Evolutionary conservation across 2,888 invertebrate species (phyloP).

Genomic region (Dynastes grantii): DNA sequence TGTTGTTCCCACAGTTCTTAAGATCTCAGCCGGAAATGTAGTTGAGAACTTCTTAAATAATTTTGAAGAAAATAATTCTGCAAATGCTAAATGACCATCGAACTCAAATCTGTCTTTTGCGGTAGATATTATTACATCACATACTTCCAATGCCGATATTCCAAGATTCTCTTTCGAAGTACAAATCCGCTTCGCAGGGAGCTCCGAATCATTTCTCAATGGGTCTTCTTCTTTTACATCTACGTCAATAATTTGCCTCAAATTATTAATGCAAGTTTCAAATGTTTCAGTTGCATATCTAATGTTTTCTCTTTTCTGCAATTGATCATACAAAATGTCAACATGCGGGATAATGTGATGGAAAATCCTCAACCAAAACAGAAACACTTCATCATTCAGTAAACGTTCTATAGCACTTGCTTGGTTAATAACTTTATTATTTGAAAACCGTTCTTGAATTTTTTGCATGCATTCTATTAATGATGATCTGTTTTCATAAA

Average conservation of each 20-base stretch:
- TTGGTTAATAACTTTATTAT: background rate
- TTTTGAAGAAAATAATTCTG: background rate
- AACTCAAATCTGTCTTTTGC: background rate
- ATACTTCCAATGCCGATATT: background rate
- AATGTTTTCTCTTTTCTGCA: background rate
- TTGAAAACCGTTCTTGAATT: background rate
- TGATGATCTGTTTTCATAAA: background rate
- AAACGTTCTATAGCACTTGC: slow-evolving; percentile 13
- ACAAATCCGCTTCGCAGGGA: background rate
- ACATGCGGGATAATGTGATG: background rate
- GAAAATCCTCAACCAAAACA: slow-evolving; percentile 11
- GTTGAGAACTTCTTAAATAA: background rate
- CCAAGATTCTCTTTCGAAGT: background rate
- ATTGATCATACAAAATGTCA: background rate
- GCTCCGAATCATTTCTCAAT: background rate
- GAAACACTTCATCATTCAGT: background rate
- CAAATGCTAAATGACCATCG: background rate
- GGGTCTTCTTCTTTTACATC: background rate
- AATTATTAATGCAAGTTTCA: background rate
- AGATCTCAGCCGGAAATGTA: background rate
- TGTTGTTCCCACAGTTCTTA: background rate
- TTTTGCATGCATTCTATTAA: slow-evolving; percentile 1
- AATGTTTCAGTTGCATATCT: background rate
- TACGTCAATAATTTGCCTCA: background rate
- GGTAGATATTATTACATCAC: background rate